phyloP scores from a whole-genome alignment of 1,140 invertebrate genomes.

The Scaptomyza montana region DNA sequence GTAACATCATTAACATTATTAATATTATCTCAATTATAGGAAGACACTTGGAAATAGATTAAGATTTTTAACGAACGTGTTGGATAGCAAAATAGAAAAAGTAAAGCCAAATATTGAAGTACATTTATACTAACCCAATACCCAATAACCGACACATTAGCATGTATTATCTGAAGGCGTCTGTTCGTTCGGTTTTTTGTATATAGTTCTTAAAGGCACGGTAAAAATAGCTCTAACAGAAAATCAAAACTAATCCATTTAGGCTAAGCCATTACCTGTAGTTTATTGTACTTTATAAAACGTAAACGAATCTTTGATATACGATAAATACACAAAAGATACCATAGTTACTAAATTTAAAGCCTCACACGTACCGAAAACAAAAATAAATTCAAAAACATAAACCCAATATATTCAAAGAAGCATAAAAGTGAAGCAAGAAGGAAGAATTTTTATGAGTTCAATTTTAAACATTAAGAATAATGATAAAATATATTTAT shows the following conservation, averaged over 20 bases:
- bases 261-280: slow-evolving; percentile 53
- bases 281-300: slow-evolving; percentile 46
- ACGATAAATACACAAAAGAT: slow-evolving; percentile 39
- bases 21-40: slow-evolving; percentile 45
- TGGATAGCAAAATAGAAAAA: slow-evolving; percentile 58
- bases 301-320: slow-evolving; percentile 35
- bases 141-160: slow-evolving; percentile 30
- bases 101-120: slow-evolving; percentile 73
- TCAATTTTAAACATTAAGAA: slow-evolving; percentile 38
- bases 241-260: slow-evolving; percentile 46
- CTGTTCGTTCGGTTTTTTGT: slow-evolving; percentile 36
- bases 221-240: slow-evolving; percentile 69
- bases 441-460: slow-evolving; percentile 45
- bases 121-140: slow-evolving; percentile 37
- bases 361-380: slow-evolving; percentile 40
- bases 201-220: slow-evolving; percentile 66
- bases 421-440: slow-evolving; percentile 17
- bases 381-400: slow-evolving; percentile 32
- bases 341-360: slow-evolving; percentile 66
- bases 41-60: slow-evolving; percentile 49
- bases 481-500: slow-evolving; percentile 55
- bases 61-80: slow-evolving; percentile 49
- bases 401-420: slow-evolving; percentile 19
- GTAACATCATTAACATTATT: slow-evolving; percentile 16
- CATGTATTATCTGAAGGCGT: slow-evolving; percentile 21